phyloP scores from a whole-genome alignment of 2,888 invertebrate genomes.

The Agrenia bidenticulata region DNA sequence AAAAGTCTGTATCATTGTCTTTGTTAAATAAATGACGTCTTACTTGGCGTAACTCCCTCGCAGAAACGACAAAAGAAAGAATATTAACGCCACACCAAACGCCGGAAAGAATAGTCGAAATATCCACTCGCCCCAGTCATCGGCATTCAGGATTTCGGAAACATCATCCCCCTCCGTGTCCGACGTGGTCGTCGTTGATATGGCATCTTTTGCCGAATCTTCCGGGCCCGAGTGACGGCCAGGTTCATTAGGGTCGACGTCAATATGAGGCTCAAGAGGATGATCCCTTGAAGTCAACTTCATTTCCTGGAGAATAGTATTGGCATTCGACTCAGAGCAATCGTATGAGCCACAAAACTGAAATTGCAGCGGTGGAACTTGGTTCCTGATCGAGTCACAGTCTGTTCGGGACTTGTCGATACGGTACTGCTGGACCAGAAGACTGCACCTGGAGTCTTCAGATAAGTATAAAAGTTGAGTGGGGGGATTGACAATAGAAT shows the following conservation, averaged over 20 bases:
- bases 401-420: slow-evolving; percentile 15
- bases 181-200: background rate
- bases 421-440: slow-evolving; percentile 36
- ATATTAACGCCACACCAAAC: slow-evolving; percentile 26
- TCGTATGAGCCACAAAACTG: slow-evolving; percentile 39
- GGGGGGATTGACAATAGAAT: background rate
- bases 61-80: slow-evolving; percentile 22
- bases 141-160: background rate
- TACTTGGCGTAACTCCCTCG: slow-evolving; percentile 22
- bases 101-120: slow-evolving; percentile 23
- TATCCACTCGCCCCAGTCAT: slow-evolving; percentile 18
- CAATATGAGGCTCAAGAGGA: too few species aligned
- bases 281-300: slow-evolving; percentile 22
- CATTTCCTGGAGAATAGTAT: slow-evolving; percentile 22
- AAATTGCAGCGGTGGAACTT: slow-evolving; percentile 17
- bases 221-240: background rate
- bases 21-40: too few species aligned
- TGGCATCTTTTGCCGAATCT: background rate
- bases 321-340: slow-evolving; percentile 24
- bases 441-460: background rate
- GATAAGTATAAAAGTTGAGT: background rate
- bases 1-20: too few species aligned
- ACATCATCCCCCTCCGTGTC: background rate
- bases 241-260: background rate
- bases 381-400: slow-evolving; percentile 2